Percentiles rank a stretch among this genome's conserved stretches.
phyloP scores from a whole-genome alignment of 2,797 vertebrate species.

The Sciaenops ocellatus region DNA sequence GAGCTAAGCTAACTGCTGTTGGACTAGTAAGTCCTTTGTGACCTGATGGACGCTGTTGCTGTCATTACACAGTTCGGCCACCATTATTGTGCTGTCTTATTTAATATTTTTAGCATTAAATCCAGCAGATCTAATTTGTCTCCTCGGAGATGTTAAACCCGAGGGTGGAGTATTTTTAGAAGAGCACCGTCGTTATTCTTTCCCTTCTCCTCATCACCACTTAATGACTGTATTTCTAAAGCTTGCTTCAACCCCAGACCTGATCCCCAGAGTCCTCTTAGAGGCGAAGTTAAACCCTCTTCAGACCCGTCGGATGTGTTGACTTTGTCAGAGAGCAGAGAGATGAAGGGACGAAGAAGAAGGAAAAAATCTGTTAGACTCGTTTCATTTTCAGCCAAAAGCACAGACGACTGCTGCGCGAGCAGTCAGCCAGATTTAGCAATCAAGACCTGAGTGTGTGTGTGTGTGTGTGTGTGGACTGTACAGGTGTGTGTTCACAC shows the following conservation, averaged over 20 bases:
- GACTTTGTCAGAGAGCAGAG: neutral
- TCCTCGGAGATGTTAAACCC: neutral
- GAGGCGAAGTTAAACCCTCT: neutral
- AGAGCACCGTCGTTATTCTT: neutral
- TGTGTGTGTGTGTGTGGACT: neutral
- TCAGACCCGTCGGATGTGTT: neutral
- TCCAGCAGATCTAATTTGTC: neutral
- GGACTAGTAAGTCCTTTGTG: too few relatives aligned
- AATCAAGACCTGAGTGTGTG: neutral
- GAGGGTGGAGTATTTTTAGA: neutral
- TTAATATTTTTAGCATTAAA: neutral
- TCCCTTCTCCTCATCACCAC: neutral
- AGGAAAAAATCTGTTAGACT: conserved; percentile 1
- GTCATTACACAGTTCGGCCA: too few relatives aligned
- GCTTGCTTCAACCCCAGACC: neutral
- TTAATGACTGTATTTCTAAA: neutral
- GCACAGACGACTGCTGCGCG: neutral
- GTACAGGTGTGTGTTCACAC: neutral
- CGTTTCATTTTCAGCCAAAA: conserved; percentile 14
- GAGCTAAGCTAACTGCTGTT: too few relatives aligned
- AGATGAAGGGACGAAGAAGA: conserved; percentile 6
- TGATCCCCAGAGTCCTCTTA: neutral
- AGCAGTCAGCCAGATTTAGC: neutral
- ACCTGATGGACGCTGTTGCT: too few relatives aligned
- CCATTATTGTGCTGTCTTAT: neutral